These are phyloP conservation scores for Hippocampus guttulatus DNA, from an alignment of 2,113 vertebrate species.

Conservation along the genomic window DNA sequence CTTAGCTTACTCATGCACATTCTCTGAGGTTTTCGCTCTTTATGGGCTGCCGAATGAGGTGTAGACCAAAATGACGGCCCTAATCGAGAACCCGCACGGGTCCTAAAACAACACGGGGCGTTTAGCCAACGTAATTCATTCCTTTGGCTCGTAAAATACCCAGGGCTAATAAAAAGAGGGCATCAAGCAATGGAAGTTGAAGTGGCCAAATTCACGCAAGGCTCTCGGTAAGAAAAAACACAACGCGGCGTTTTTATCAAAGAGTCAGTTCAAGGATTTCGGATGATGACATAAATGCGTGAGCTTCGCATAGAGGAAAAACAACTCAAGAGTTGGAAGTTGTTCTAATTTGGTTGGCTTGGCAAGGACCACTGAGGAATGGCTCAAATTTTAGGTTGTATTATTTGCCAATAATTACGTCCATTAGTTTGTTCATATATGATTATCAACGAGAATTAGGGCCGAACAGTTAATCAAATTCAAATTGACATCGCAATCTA, in stretches of 20 bases:
- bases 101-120: slow-evolving; percentile 61
- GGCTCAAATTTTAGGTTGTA: background rate
- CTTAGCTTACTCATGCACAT: slow-evolving; percentile 57
- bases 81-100: slow-evolving; percentile 53
- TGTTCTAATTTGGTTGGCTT: background rate
- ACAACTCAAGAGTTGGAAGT: slow-evolving; percentile 1
- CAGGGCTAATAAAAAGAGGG: slow-evolving; percentile 52
- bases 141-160: slow-evolving; percentile 46
- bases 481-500: too few relatives aligned
- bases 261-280: slow-evolving; percentile 6
- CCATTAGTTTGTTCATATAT: background rate
- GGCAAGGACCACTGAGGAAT: background rate
- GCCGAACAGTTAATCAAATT: background rate
- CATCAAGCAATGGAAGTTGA: slow-evolving; percentile 38
- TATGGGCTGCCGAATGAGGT: slow-evolving; percentile 61
- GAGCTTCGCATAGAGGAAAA: background rate
- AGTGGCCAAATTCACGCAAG: slow-evolving; percentile 39
- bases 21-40: slow-evolving; percentile 62
- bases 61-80: slow-evolving; percentile 58
- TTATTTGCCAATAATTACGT: background rate
- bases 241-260: slow-evolving; percentile 4
- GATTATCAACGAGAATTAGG: background rate
- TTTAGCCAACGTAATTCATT: slow-evolving; percentile 55
- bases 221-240: slow-evolving; percentile 34
- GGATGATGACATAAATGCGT: slow-evolving; percentile 2